Base-by-base conservation (phyloP, 30 jellyfish, hydroid and myxozoan genomes). In the Pelagia noctiluca region DNA sequence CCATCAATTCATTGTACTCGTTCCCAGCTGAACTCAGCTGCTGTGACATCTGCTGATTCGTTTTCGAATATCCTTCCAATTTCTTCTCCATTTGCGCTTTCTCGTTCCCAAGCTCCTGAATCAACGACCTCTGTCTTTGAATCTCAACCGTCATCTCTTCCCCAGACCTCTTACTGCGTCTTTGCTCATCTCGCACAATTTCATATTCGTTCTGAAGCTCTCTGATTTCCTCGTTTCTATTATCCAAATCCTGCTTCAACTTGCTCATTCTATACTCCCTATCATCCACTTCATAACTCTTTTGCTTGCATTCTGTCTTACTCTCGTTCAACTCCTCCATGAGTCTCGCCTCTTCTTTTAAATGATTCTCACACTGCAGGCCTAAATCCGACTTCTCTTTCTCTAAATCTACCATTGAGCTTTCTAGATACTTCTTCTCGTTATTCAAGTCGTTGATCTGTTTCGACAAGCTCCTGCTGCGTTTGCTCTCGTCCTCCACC, bases 11-110 rank as follows among this genome's bases (percentile, higher is more conserved):
- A 22, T 70, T 50, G 34, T 60, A 53, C 32, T 82, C 84, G 4
- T 30, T 53, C 35, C 70, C 53, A 37, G 42, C 2, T 2, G 71
- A 12, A 2, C 61, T 80, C 12, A 82, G 64, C 11, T 68, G 80
- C 36, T 69, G 80, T 12, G 50, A 38, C 1, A 82, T 35, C 1
- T 32, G 22, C 37, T 33, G 28, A 30, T 82, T 67, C 60, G 36
- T 82, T 25, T 74, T 50, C 35, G 70, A 76, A 36, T 49, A 38
- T 35, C 52, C 50, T 57, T 82, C 92, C 13, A 69, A 83, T 83
- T 83, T 82, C 80, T 82, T 83, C n/a, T 68, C 86, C 62, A 82
- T 5, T 2, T 79, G 42, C 61, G 74, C 92, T 33, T 69, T 82
- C 48, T 82, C 92, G 29, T 50, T 82, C 26, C 70, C 86, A 18